Percentiles rank a stretch among this genome's conserved stretches.
These are phyloP conservation scores for Ficedula albicollis DNA, from an alignment of 2,797 vertebrate genomes.

Conservation along the genomic window DNA sequence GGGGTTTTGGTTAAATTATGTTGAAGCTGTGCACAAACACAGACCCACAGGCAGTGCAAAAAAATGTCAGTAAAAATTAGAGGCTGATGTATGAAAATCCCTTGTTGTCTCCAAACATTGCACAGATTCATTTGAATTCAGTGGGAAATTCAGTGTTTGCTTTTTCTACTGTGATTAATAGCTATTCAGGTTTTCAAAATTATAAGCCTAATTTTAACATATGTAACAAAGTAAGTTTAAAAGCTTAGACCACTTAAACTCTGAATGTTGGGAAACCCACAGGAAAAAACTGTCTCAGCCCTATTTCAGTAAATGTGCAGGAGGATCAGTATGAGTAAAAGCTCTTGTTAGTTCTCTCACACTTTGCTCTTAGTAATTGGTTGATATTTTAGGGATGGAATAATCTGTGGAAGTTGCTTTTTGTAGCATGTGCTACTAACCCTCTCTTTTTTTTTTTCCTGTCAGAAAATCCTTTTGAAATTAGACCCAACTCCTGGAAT, in stretches of 20 bases:
- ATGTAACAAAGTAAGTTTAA: neutral
- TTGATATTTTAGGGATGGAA: slow-evolving; percentile 29
- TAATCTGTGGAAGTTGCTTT: slow-evolving; percentile 31
- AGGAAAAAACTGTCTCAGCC: neutral
- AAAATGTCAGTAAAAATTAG: neutral
- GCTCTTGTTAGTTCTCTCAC: neutral
- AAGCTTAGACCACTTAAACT: neutral
- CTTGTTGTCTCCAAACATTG: neutral
- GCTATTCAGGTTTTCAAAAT: neutral
- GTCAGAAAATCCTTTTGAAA: slow-evolving; percentile 39
- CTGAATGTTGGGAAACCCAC: neutral
- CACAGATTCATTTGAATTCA: neutral
- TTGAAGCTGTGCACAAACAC: neutral
- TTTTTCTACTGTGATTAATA: neutral
- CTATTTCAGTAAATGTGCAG: neutral
- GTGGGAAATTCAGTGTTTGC: neutral
- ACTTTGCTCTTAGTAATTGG: slow-evolving; percentile 2
- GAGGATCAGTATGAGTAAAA: neutral
- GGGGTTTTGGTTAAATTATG: neutral
- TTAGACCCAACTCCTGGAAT: slow-evolving; percentile 34
- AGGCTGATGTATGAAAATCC: neutral
- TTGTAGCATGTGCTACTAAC: neutral
- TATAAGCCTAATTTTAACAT: neutral
- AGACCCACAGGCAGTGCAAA: neutral
- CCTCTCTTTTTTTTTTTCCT: neutral